Evolutionary conservation across 2,888 invertebrate species (phyloP), one percentile per base, ranked within the genome.

Genomic region (Lasius platythorax): DNA sequence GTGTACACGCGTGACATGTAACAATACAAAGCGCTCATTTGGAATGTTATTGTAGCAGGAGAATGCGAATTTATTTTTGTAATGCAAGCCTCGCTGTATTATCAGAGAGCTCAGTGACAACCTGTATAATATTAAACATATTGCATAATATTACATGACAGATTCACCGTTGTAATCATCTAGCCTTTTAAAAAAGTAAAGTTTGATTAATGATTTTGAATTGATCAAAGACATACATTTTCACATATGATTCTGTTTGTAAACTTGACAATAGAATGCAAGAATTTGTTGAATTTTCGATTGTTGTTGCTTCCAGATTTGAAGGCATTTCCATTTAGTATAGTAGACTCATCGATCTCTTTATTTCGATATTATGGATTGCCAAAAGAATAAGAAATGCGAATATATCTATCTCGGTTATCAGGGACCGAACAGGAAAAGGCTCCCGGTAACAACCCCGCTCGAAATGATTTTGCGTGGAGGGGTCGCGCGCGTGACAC

Each of bases 401-500:
- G 23, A 23, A 23, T 73, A 18, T 30, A 15, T 40, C n/a, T n/a
- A 30, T 67, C 53, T n/a, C 33, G 18, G 11, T 58, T 79, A 79
- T 68, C n/a, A 4, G 23, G 3, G 43, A 18, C 6, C n/a, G 40
- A 40, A 43, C 2, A 23, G 74, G 37, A 46, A 75, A 61, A 81
- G 37, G 61, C 61, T 73, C 46, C 28, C 33, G 74, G 23, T 73
- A 87, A 70, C 72, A 37, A 83, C 79, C 30, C 63, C 53, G 75
- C 63, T 81, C 50, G 30, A 28, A 58, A 68, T 64, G 68, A 61
- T 81, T 78, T 64, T 33, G 72, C 46, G 61, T 43, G 68, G 53
- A 53, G 82, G 81, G 79, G 46, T 66, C 63, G 37, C 46, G 79
- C 79, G 79, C 76, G 83, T 82, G 78, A 70, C 82, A 84, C 85